Percentiles rank a stretch among this genome's conserved stretches.
Conservation (phyloP, 2,113 vertebrate genomes). For the Pterophyllum scalare region DNA sequence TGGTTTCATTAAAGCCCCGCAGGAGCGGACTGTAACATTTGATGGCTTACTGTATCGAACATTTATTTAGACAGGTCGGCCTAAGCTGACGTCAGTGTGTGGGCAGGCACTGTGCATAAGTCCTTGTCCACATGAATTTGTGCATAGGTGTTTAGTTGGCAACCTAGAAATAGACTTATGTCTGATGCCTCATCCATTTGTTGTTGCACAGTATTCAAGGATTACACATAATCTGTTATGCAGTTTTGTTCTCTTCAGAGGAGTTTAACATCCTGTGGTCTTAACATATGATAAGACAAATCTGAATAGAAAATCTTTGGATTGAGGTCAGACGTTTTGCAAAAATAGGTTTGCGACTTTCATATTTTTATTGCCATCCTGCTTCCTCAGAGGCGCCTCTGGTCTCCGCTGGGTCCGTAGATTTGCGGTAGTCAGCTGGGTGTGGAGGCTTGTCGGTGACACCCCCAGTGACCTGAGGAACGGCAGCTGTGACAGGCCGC, state of each 20-base stretch:
- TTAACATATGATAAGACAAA: not conserved
- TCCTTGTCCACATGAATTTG: not conserved
- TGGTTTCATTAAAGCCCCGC: slow-evolving; percentile 5
- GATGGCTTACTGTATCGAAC: slow-evolving; percentile 1
- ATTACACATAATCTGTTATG: slow-evolving; percentile 27
- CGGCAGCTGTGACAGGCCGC: slow-evolving; percentile 70
- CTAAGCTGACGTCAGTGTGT: slow-evolving; percentile 5
- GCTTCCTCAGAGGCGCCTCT: not conserved
- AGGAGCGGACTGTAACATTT: not conserved
- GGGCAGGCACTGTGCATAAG: not conserved
- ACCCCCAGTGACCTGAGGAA: slow-evolving; percentile 64
- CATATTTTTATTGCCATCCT: not conserved
- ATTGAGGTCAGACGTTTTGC: not conserved
- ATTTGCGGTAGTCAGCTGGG: not conserved
- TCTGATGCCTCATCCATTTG: not conserved
- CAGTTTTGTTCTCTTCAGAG: not conserved
- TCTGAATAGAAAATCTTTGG: slow-evolving; percentile 4
- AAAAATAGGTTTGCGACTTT: not conserved
- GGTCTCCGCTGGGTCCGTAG: not conserved
- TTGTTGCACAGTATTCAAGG: not conserved
- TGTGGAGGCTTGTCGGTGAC: slow-evolving; percentile 7
- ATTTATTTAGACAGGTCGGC: slow-evolving; percentile 1
- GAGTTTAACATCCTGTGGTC: slow-evolving; percentile 1
- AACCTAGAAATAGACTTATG: not conserved
- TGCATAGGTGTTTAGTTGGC: not conserved